Evolutionary conservation across 2,797 vertebrate genomes (phyloP), one percentile per base, ranked within the genome.

Genomic region (Buphagus erythrorhynchus): DNA sequence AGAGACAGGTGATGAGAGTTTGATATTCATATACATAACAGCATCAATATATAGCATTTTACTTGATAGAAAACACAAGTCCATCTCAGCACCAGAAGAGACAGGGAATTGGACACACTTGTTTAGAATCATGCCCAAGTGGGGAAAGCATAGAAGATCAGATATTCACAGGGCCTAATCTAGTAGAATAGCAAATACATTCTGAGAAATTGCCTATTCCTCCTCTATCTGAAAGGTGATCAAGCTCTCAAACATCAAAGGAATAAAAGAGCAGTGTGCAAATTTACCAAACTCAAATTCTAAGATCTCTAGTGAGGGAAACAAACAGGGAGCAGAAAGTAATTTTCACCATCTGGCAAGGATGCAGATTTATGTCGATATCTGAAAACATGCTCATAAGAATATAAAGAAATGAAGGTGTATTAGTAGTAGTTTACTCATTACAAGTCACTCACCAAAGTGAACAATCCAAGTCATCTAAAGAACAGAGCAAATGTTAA

Each of bases 231-330:
- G 5, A 84, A 77, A 91, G 43, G 16, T 31, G 46, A 84, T 75
- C 69, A 75, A 76, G 67, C 36, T 40, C 33, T n/a, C 40, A 72
- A 75, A 90, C 72, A 84, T 22, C 71, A 78, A 75, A 61, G 54
- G 51, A 86, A 80, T 38, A 68, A 86, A 81, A 73, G 15, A 65
- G 17, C 13, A 74, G 49, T 16, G 21, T 72, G 33, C 12, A 69
- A 77, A 72, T 65, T 51, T 78, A 59, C 35, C 18, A 58, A 77
- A 59, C 5, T 67, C 57, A 73, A 46, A 78, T 81, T 84, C 22
- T 59, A 45, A 46, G 52, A 31, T 48, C 28, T 73, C 18, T 42
- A 48, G 33, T 26, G 51, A 86, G 16, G 2, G 67, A 86, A 18
- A 58, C 35, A 85, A 66, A 80, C 6, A 58, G 20, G 33, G 21